phyloP scores from a whole-genome alignment of 2,888 invertebrate species.

The Acleris cristana region DNA sequence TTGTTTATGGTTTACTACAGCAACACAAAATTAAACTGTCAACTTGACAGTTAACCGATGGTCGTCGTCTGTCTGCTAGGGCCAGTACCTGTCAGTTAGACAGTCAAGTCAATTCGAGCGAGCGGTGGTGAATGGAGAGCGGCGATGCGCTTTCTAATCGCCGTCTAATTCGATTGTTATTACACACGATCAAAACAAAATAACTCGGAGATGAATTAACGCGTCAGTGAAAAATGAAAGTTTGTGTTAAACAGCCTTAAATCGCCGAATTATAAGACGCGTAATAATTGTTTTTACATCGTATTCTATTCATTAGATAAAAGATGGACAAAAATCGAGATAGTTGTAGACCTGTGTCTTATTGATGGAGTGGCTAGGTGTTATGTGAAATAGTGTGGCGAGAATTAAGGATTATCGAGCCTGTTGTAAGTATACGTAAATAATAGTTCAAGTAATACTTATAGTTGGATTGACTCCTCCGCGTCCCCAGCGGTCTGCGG shows the following conservation, averaged over 20 bases:
- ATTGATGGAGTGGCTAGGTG: conserved; percentile 59
- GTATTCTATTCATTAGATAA: conserved; percentile 50
- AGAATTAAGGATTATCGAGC: conserved; percentile 56
- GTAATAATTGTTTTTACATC: conserved; percentile 16
- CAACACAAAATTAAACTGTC: conserved; percentile 31
- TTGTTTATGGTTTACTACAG: background rate
- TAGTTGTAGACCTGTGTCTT: conserved; percentile 60
- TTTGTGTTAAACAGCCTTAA: conserved; percentile 29
- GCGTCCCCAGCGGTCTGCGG: conserved; percentile 14
- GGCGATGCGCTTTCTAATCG: conserved; percentile 38
- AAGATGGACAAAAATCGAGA: conserved; percentile 68
- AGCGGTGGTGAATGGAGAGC: conserved; percentile 36
- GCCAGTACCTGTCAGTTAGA: conserved; percentile 37
- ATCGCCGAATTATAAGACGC: conserved; percentile 1
- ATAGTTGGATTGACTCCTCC: background rate
- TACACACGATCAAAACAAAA: conserved; percentile 35
- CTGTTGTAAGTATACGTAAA: conserved; percentile 56
- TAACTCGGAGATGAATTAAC: conserved; percentile 16
- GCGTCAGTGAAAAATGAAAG: conserved; percentile 32
- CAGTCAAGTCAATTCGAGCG: conserved; percentile 38
- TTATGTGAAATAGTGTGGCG: conserved; percentile 68
- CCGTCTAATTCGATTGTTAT: conserved; percentile 36
- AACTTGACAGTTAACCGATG: conserved; percentile 34
- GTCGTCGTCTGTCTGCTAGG: background rate
- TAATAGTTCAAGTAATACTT: background rate